A percentile compares a stretch with the other conserved stretches of the same genome.
phyloP scores from a whole-genome alignment of 2,888 invertebrate genomes.

The Hirudinaria manillensis region DNA sequence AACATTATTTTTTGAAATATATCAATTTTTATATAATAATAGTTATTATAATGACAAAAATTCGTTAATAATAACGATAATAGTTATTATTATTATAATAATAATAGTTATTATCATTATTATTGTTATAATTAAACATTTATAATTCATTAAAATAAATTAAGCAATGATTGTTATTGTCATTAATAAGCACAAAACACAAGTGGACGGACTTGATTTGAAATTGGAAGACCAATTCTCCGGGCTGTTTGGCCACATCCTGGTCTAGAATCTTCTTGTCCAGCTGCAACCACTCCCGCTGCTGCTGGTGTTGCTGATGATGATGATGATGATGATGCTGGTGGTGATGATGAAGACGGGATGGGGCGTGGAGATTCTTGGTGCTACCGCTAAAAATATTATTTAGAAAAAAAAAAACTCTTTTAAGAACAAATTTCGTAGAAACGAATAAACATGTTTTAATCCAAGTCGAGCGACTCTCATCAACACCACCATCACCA shows the following conservation, averaged over 20 bases:
- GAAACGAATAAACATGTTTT: too few species aligned
- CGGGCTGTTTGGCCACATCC: neutral
- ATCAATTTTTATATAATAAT: too few species aligned
- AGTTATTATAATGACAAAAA: too few species aligned
- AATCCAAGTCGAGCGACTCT: too few species aligned
- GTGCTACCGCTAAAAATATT: neutral
- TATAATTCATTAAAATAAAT: neutral
- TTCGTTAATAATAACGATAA: neutral
- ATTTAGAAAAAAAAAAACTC: neutral
- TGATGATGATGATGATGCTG: slow-evolving; percentile 23
- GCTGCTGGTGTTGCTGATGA: neutral
- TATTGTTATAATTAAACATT: neutral
- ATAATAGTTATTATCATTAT: neutral
- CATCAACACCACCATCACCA: too few species aligned
- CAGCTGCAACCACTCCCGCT: slow-evolving; percentile 5
- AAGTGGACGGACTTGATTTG: neutral
- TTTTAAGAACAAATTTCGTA: neutral
- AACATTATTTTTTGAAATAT: too few species aligned
- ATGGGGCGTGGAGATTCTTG: neutral
- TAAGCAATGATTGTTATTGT: neutral
- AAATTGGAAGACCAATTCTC: neutral
- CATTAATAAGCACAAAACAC: neutral
- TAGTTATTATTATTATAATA: neutral
- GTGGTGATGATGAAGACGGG: slow-evolving; percentile 4
- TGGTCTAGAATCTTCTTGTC: slow-evolving; percentile 2